Evolutionary conservation across 1,140 invertebrate genomes (phyloP).

Genomic region (Drosophila guanche): DNA sequence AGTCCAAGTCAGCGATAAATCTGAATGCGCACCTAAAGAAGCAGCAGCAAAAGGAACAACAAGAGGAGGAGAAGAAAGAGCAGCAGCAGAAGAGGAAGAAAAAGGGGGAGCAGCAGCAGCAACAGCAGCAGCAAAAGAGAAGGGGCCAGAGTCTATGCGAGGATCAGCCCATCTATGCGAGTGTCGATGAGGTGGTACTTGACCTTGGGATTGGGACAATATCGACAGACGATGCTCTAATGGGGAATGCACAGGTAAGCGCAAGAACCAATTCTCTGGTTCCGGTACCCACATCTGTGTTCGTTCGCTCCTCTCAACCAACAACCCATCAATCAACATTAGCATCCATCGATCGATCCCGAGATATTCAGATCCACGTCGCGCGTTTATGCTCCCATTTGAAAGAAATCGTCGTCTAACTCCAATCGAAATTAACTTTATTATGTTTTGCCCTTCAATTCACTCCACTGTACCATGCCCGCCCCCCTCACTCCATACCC

Average conservation of each 20-base stretch:
- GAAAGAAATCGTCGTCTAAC: conserved; percentile 25
- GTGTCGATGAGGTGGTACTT: conserved; percentile 52
- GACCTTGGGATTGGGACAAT: conserved; percentile 17
- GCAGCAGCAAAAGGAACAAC: conserved; percentile 55
- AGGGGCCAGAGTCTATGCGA: conserved; percentile 32
- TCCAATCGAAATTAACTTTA: conserved; percentile 63
- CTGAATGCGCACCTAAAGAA: conserved; percentile 65
- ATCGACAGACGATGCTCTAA: conserved; percentile 58
- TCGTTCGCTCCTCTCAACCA: conserved; percentile 37
- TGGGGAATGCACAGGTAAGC: conserved; percentile 75
- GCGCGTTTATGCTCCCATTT: conserved; percentile 15
- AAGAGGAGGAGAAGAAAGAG: conserved; percentile 24
- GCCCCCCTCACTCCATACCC: neutral
- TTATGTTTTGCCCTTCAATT: conserved; percentile 47
- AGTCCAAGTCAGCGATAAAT: conserved; percentile 73
- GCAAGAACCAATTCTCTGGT: conserved; percentile 21
- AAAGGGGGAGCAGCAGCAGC: conserved; percentile 15
- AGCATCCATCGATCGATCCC: conserved; percentile 21
- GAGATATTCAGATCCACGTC: neutral
- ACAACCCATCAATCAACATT: conserved; percentile 22
- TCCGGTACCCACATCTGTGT: conserved; percentile 38
- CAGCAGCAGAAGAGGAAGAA: conserved; percentile 8
- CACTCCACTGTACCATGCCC: conserved; percentile 3
- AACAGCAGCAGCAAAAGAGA: conserved; percentile 13
- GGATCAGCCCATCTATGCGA: conserved; percentile 60